phyloP scores from a whole-genome alignment of 2,113 vertebrate genomes.

The Rhinolophus ferrumequinum region DNA sequence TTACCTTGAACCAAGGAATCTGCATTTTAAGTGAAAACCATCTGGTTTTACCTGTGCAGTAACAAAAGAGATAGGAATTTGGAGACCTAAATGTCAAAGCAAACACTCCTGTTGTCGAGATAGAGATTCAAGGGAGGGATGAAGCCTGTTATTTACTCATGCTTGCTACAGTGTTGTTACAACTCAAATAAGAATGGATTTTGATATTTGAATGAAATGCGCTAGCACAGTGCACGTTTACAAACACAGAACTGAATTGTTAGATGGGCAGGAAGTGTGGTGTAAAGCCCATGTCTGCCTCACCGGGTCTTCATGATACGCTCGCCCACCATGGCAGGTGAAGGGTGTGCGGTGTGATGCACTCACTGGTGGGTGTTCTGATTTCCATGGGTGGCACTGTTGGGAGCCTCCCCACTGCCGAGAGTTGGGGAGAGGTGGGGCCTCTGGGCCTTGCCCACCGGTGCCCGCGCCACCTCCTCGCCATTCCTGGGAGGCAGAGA shows the following conservation, averaged over 20 bases:
- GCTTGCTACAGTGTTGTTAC: rapidly evolving
- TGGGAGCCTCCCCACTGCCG: rapidly evolving
- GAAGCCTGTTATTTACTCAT: rapidly evolving
- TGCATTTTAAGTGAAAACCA: neutral
- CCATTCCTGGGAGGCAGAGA: rapidly evolving
- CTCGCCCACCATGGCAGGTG: neutral
- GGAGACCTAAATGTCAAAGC: neutral
- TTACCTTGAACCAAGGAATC: neutral
- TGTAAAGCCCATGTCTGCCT: rapidly evolving
- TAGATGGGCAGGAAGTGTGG: neutral
- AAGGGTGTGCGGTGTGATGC: rapidly evolving
- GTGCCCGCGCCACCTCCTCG: neutral
- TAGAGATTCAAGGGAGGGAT: neutral
- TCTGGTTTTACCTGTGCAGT: rapidly evolving
- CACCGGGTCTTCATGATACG: rapidly evolving
- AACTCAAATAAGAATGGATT: rapidly evolving
- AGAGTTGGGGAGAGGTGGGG: rapidly evolving
- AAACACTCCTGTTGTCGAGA: too few species aligned
- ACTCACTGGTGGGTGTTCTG: rapidly evolving
- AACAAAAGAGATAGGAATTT: neutral
- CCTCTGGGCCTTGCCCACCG: neutral
- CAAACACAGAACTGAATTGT: rapidly evolving
- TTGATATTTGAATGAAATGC: neutral
- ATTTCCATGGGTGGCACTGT: neutral
- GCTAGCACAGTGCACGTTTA: rapidly evolving